Percentiles rank a stretch among this genome's conserved stretches.
phyloP scores from a whole-genome alignment of 2,888 invertebrate genomes.

The Tethea ocularis region DNA sequence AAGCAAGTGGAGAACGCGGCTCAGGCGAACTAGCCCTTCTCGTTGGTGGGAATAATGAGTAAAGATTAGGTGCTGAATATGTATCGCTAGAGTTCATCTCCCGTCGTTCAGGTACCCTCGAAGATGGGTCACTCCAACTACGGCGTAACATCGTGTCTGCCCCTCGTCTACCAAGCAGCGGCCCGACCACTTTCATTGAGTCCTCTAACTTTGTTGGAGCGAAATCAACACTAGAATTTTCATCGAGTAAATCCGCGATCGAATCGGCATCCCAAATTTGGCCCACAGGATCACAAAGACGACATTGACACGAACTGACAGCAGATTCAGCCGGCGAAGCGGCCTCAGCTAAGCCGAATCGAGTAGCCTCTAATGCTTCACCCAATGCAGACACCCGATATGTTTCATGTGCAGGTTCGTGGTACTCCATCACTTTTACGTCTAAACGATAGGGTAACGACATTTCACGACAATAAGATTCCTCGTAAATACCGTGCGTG shows the following conservation, averaged over 20 bases:
- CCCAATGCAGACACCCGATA: conserved; percentile 81
- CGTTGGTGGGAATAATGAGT: conserved; percentile 75
- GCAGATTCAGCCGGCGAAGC: conserved; percentile 76
- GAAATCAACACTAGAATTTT: conserved; percentile 77
- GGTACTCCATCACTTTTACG: conserved; percentile 73
- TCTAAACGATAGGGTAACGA: conserved; percentile 76
- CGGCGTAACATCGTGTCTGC: conserved; percentile 79
- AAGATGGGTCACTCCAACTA: conserved; percentile 86
- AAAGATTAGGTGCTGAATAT: conserved; percentile 74
- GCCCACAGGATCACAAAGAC: conserved; percentile 89
- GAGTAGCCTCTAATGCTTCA: conserved; percentile 78
- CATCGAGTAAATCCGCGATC: conserved; percentile 77
- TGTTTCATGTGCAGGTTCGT: conserved; percentile 66
- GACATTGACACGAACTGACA: conserved; percentile 86
- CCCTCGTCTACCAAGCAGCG: conserved; percentile 62
- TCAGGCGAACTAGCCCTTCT: conserved; percentile 71
- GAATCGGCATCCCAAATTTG: conserved; percentile 90
- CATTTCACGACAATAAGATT: conserved; percentile 77
- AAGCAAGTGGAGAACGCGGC: conserved; percentile 72
- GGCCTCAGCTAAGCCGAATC: conserved; percentile 73
- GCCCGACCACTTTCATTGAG: conserved; percentile 79
- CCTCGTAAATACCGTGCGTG: conserved; percentile 74
- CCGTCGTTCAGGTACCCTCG: conserved; percentile 70
- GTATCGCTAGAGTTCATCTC: conserved; percentile 62
- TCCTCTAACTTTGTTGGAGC: conserved; percentile 79